phyloP scores from a whole-genome alignment of 2,113 vertebrate genomes.

The Sturnira hondurensis region DNA sequence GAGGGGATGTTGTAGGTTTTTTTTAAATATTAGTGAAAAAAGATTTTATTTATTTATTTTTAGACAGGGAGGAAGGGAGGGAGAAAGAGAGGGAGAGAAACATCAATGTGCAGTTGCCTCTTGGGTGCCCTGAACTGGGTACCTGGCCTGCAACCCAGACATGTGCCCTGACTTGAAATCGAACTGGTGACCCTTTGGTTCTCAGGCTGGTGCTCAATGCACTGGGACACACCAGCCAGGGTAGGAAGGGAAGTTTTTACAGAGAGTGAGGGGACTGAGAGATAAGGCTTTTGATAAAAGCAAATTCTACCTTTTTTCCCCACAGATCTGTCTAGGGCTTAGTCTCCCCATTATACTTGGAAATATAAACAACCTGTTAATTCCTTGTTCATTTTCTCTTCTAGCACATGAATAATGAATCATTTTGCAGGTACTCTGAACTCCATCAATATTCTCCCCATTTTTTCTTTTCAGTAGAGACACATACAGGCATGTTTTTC shows the following conservation, averaged over 20 bases:
- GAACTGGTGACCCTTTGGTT: too few species aligned
- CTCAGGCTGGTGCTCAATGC: too few species aligned
- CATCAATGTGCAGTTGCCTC: too few species aligned
- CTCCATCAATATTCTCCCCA: background rate
- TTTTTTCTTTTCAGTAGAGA: background rate
- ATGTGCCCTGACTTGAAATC: too few species aligned
- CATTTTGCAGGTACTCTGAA: background rate
- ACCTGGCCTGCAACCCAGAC: too few species aligned
- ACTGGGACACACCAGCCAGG: too few species aligned
- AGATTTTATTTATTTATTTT: too few species aligned
- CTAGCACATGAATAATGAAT: background rate
- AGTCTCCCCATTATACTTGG: background rate
- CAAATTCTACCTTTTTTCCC: background rate
- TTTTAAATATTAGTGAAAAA: too few species aligned
- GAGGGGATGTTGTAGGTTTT: background rate
- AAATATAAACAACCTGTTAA: background rate
- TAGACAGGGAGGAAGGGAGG: too few species aligned
- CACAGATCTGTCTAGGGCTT: background rate
- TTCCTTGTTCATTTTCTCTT: background rate
- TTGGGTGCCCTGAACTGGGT: too few species aligned
- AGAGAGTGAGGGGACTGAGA: background rate
- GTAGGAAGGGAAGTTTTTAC: background rate
- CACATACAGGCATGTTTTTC: background rate
- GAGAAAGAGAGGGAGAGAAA: too few species aligned
- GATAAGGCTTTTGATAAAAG: background rate